Conservation (phyloP, 2,888 invertebrate genomes). For the Acheta domesticus region DNA sequence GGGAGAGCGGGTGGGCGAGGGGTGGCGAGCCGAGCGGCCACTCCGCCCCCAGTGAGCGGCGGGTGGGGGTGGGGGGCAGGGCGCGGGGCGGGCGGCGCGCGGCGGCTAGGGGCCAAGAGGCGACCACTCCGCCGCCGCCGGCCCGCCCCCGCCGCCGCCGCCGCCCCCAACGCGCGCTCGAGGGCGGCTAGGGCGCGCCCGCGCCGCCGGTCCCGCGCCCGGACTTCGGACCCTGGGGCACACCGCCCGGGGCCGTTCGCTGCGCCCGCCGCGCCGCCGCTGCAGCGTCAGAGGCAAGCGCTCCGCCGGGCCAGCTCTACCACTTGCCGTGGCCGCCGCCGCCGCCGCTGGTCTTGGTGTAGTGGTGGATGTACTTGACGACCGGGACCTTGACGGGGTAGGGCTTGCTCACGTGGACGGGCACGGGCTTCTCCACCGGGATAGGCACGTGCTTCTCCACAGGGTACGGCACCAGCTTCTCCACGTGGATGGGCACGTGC, state of each 20-base stretch:
- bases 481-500: constrained; percentile 37
- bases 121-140: too few relatives aligned
- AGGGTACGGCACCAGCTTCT: constrained; percentile 34
- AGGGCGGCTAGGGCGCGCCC: neutral
- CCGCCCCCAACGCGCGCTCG: neutral
- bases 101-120: too few relatives aligned
- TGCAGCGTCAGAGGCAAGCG: too few relatives aligned
- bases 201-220: too few relatives aligned
- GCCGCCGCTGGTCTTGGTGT: constrained; percentile 24
- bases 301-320: neutral
- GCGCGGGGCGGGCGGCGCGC: too few relatives aligned
- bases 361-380: constrained; percentile 36
- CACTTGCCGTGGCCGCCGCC: constrained; percentile 19
- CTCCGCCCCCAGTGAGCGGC: neutral
- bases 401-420: constrained; percentile 36
- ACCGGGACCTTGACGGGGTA: constrained; percentile 35
- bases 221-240: too few relatives aligned
- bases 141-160: neutral
- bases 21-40: neutral
- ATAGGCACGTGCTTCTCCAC: constrained; percentile 37
- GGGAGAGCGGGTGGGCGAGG: neutral
- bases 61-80: too few relatives aligned
- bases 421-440: constrained; percentile 36
- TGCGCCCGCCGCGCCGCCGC: neutral
- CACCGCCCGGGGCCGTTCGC: neutral